These are phyloP conservation scores for Conchocele bisecta DNA, from an alignment of 2,888 invertebrate species.

Conservation along the genomic window DNA sequence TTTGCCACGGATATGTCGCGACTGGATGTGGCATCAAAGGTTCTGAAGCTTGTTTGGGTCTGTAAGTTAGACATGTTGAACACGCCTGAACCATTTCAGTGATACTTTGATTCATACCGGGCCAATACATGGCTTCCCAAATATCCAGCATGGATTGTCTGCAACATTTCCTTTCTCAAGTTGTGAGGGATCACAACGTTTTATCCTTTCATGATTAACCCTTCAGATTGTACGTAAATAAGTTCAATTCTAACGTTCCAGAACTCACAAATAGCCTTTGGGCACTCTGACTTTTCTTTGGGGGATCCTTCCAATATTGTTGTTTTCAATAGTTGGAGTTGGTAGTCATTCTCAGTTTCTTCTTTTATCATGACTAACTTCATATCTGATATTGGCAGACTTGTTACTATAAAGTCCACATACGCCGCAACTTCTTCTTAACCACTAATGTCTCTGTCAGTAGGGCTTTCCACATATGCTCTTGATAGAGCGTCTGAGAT, in stretches of 20 bases:
- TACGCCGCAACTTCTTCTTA: constrained; percentile 15
- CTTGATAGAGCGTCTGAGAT: neutral
- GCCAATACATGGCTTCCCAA: constrained; percentile 9
- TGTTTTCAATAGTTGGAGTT: neutral
- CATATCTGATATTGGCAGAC: constrained; percentile 1
- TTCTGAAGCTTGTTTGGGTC: constrained; percentile 6
- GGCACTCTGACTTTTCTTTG: neutral
- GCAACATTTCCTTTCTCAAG: constrained; percentile 16
- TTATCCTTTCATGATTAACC: constrained; percentile 21
- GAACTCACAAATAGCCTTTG: neutral
- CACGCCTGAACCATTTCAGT: constrained; percentile 10
- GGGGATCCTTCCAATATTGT: neutral
- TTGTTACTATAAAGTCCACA: constrained; percentile 7
- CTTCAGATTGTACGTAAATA: neutral
- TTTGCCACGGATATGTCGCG: constrained; percentile 9
- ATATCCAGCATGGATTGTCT: constrained; percentile 18
- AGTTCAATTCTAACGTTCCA: constrained; percentile 20
- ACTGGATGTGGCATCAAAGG: neutral
- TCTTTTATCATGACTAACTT: neutral
- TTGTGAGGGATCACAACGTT: constrained; percentile 14
- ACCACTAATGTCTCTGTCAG: neutral
- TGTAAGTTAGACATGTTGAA: constrained; percentile 6
- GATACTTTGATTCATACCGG: constrained; percentile 15
- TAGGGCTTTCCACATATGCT: constrained; percentile 1
- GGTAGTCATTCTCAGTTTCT: neutral